Percentiles rank a stretch among this genome's conserved stretches.
phyloP scores from a whole-genome alignment of 1,140 invertebrate species.

The Drosophila ohnishii region DNA sequence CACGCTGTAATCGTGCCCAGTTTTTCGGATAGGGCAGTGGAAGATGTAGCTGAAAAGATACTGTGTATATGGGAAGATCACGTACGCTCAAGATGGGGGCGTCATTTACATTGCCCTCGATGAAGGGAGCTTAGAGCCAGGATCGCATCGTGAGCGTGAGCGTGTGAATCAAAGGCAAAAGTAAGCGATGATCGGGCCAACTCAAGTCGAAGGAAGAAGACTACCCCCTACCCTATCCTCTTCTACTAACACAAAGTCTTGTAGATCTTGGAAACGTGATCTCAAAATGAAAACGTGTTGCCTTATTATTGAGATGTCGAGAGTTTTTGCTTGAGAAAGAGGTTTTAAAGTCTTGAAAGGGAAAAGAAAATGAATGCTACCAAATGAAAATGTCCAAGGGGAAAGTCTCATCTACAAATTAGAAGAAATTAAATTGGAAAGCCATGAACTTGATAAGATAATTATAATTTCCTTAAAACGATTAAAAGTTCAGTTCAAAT shows the following conservation, averaged over 20 bases:
- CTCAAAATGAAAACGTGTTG: conserved; percentile 30
- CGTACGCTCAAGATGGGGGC: conserved; percentile 74
- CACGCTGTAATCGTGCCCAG: conserved; percentile 66
- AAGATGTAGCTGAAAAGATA: conserved; percentile 72
- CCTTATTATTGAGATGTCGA: conserved; percentile 35
- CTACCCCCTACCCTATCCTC: background rate
- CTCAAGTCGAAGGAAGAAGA: background rate
- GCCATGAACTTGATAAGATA: background rate
- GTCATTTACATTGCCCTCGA: conserved; percentile 68
- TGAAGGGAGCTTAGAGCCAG: conserved; percentile 44
- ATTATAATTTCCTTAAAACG: background rate
- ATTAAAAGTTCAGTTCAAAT: too few relatives aligned
- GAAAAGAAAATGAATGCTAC: background rate
- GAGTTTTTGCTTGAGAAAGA: background rate
- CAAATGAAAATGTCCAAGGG: background rate
- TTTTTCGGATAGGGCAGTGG: conserved; percentile 33
- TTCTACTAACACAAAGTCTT: conserved; percentile 7
- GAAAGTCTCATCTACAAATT: background rate
- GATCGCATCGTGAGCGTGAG: conserved; percentile 74
- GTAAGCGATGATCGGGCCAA: conserved; percentile 30
- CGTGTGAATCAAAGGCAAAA: conserved; percentile 68
- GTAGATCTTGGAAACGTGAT: conserved; percentile 45
- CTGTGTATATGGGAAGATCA: conserved; percentile 58
- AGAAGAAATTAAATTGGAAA: background rate
- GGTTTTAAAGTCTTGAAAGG: background rate